phyloP scores from a whole-genome alignment of 2,797 vertebrate species.

The Lagorchestes hirsutus region DNA sequence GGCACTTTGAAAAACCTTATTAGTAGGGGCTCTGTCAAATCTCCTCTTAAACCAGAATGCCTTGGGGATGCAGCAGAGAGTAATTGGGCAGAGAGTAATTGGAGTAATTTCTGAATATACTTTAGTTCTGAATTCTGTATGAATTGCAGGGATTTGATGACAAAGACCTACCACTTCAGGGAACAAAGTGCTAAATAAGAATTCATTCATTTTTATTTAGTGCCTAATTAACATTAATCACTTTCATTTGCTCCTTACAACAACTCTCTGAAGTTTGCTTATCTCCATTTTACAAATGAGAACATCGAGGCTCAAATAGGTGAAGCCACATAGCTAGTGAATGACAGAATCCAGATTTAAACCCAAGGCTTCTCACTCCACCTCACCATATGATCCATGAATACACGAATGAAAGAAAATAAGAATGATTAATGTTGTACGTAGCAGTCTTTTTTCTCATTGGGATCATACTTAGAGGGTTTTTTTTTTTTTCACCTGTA shows the following conservation, averaged over 20 bases:
- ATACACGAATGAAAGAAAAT: neutral
- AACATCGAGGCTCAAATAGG: neutral
- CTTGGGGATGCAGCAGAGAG: neutral
- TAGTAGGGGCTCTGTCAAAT: neutral
- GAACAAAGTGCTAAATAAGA: conserved; percentile 2
- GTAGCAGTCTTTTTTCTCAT: neutral
- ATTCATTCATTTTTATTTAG: neutral
- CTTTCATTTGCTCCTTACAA: neutral
- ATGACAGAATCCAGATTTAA: neutral
- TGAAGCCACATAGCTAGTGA: neutral
- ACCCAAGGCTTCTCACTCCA: neutral
- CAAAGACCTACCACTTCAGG: neutral
- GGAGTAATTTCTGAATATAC: neutral
- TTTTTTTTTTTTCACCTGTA: neutral
- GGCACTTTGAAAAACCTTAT: neutral
- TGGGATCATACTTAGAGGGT: neutral
- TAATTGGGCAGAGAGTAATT: neutral
- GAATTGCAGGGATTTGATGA: neutral
- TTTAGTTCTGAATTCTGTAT: neutral
- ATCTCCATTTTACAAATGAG: neutral
- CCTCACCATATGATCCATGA: neutral
- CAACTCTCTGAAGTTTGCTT: neutral
- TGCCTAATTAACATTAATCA: neutral
- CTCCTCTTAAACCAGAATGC: neutral
- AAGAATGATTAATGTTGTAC: neutral